Base-by-base conservation (phyloP, 2,797 vertebrate genomes). In the Cottoperca gobio region DNA sequence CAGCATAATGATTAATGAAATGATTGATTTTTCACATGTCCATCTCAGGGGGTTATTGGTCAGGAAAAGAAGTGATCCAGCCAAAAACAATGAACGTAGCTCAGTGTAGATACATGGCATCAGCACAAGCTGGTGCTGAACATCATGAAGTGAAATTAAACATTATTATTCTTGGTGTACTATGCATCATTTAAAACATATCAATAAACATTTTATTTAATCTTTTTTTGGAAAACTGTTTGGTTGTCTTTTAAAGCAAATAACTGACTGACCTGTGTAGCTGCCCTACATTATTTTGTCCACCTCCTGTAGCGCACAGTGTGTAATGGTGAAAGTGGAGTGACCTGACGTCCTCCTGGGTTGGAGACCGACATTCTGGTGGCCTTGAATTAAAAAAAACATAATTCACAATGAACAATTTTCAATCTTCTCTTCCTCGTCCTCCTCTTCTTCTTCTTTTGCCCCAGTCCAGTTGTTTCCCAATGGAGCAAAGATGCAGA, bases 401-500 rank as follows among this genome's bases (percentile, higher is more conserved):
- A 39, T 8, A 40, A 31, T 31, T 54, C 8, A n/a, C 8, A 13
- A 2, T 8, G 24, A n/a, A 46, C 43, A 52, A 72, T 33, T 21
- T 42, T 52, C 21, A n/a, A 1, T 52, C 28, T 40, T 12, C 35
- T 61, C 45, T 35, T 62, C n/a, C 5, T 79, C 35, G 26, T 58
- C 14, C 1, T 58, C 24, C 14, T 46, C 14, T 21, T 67, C 46
- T 12, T 39, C 43, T 12, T 55, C 12, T 67, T 59, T 66, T 9
- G n/a, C 62, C 4, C 28, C 63, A 8, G 0, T 50, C 61, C 61
- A 61, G 73, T 62, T 54, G 64, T 73, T 87, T 85, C 73, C 65
- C 68, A 84, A 77, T 83, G 72, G 75, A 76, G 76, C 58, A 37
- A 74, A 76, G 72, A 83, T 80, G 90, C 54, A 75, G 59, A 79